Conservation (phyloP, 2,113 vertebrate genomes). For the Istiophorus platypterus region DNA sequence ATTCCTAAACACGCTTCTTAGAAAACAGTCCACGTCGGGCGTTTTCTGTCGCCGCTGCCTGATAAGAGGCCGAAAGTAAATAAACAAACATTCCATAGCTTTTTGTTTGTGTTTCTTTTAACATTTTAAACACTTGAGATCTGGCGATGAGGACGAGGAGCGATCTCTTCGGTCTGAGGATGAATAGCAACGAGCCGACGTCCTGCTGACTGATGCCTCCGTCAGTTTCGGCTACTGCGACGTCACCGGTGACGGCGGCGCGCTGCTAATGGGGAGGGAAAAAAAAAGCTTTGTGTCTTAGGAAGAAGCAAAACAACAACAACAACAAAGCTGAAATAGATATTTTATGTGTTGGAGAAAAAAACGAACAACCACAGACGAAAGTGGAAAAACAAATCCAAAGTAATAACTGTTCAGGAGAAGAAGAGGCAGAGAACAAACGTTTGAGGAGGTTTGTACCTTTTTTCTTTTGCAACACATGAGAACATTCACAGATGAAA, state of each 20-base stretch:
- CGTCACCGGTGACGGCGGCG: not conserved
- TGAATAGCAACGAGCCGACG: slow-evolving; percentile 26
- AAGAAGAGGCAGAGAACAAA: no score
- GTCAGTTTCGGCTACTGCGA: slow-evolving; percentile 9
- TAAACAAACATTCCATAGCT: slow-evolving; percentile 23
- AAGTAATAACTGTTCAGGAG: no score
- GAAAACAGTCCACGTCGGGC: slow-evolving; percentile 6
- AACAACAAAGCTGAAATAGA: no score
- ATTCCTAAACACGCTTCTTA: slow-evolving; percentile 32
- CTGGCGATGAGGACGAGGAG: slow-evolving; percentile 23
- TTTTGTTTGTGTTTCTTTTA: no score
- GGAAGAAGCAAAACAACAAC: no score
- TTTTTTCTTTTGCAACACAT: not conserved
- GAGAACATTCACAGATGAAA: no score
- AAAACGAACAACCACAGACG: no score
- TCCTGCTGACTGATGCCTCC: slow-evolving; percentile 12
- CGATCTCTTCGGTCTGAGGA: slow-evolving; percentile 14
- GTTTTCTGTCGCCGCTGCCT: slow-evolving; percentile 1
- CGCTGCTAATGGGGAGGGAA: not conserved
- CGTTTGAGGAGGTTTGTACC: no score
- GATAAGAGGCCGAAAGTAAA: slow-evolving; percentile 31
- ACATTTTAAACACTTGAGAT: slow-evolving; percentile 8
- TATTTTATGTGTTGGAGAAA: no score
- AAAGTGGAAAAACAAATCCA: no score
- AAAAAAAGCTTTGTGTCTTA: no score